A percentile compares a stretch with the other conserved stretches of the same genome.
Evolutionary conservation across 23 tunicate genomes (phyloP).

Genomic region (Botrylloides violaceus): DNA sequence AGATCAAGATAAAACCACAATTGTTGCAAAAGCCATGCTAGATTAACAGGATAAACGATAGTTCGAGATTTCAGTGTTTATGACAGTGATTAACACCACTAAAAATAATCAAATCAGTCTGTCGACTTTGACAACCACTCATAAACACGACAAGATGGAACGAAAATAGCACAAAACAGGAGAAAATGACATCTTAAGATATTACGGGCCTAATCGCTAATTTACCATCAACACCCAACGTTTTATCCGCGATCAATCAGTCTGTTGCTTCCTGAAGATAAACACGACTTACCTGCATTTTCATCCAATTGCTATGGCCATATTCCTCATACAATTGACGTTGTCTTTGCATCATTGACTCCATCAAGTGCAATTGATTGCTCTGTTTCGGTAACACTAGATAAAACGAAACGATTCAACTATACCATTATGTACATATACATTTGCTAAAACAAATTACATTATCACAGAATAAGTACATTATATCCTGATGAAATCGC

Average conservation of each 20-base stretch:
- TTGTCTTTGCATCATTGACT: conserved; percentile 65
- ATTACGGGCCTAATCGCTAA: background rate
- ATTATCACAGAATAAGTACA: no score
- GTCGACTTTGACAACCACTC: background rate
- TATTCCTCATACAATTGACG: conserved; percentile 74
- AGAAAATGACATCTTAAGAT: background rate
- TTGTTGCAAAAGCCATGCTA: background rate
- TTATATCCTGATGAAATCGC: no score
- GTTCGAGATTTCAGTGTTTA: background rate
- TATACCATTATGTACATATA: background rate
- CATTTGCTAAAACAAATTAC: background rate
- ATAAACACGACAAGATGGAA: background rate
- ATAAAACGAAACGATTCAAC: no score
- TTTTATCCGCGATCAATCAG: conserved; percentile 4
- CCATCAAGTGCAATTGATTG: conserved; percentile 58
- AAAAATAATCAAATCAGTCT: background rate
- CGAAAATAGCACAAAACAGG: background rate
- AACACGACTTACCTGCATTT: conserved; percentile 47
- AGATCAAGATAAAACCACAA: background rate
- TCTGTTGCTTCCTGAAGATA: background rate
- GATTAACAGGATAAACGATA: background rate
- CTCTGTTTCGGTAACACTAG: background rate
- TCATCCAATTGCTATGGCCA: conserved; percentile 61
- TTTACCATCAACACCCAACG: background rate
- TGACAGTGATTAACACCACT: background rate